Conservation (phyloP, 2,888 invertebrate genomes). For the Caenorhabditis sp. region DNA sequence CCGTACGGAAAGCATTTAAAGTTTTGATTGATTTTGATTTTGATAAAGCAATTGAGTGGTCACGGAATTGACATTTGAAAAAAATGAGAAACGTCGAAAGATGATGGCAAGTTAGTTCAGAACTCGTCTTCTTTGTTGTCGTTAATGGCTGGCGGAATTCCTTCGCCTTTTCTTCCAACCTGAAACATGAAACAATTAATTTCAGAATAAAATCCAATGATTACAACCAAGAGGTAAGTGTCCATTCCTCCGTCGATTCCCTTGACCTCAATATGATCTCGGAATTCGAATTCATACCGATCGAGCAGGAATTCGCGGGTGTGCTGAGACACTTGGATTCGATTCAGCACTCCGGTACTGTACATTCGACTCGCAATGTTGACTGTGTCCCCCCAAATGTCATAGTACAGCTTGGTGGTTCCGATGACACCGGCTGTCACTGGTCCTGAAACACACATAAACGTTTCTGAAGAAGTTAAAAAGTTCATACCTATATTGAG, state of each 20-base stretch:
- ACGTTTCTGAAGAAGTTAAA: neutral
- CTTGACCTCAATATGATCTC: constrained; percentile 94
- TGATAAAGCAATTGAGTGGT: no score
- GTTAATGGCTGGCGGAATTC: constrained; percentile 42
- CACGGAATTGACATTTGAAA: neutral
- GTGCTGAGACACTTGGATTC: constrained; percentile 82
- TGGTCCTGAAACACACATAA: constrained; percentile 84
- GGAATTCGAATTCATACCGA: constrained; percentile 90
- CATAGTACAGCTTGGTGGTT: constrained; percentile 94
- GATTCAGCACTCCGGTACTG: constrained; percentile 90
- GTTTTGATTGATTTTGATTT: neutral
- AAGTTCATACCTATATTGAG: constrained; percentile 85
- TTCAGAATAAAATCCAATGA: neutral
- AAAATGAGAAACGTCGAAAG: neutral
- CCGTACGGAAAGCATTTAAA: neutral
- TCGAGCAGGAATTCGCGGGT: constrained; percentile 82
- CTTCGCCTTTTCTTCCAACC: constrained; percentile 64
- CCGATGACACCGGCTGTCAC: constrained; percentile 93
- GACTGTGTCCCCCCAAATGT: constrained; percentile 98
- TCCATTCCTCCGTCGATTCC: constrained; percentile 83
- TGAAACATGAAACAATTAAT: no score
- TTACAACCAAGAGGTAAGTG: constrained; percentile 74
- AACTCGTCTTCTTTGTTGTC: constrained; percentile 46
- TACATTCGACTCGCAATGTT: constrained; percentile 98
- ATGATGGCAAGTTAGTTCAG: constrained; percentile 14